Base-by-base conservation (phyloP, 2,888 invertebrate species). In the Callosobruchus maculatus region DNA sequence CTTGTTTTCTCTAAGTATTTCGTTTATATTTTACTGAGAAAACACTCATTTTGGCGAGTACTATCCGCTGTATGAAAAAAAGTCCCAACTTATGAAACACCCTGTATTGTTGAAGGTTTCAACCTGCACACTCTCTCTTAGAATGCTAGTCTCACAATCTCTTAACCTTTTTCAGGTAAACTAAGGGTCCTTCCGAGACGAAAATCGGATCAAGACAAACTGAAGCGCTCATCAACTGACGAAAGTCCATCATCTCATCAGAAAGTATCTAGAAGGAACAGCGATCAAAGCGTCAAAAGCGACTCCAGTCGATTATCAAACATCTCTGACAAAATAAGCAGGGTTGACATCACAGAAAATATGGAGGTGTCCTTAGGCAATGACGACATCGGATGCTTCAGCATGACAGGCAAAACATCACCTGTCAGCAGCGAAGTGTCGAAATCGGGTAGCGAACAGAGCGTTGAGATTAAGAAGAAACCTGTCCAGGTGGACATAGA, bases 311-410 rank as follows among this genome's bases (percentile, higher is more conserved):
- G 79, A 70, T 21, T 80, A 20, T 82, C 82, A 4, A 80, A 79
- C 74, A 73, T 81, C 20, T 84, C 84, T 0, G 84, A 85, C 70
- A 84, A 82, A 81, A 84, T 83, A 18, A 85, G 78, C 73, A 78
- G 78, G 66, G 80, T 84, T 13, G 83, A 83, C 76, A 82, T 84
- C 30, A 78, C 81, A 9, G 85, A 86, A 77, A 80, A 82, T 68
- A 82, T 82, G 76, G 84, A 85, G 80, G 81, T 85, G 30, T 78
- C 79, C n/a, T 75, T 84, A 0, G 81, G 80, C 9, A 83, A 82
- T 71, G 80, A 81, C 20, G 80, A 81, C 70, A 72, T 75, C 68
- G 78, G 77, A 21, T 74, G 74, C 26, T 73, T 80, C 20, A 79
- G 78, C 69, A 78, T 79, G 73, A 78, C 80, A 7, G 82, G 82